Evolutionary conservation across 1,140 invertebrate genomes (phyloP).

Genomic region (Drosophila orosa): DNA sequence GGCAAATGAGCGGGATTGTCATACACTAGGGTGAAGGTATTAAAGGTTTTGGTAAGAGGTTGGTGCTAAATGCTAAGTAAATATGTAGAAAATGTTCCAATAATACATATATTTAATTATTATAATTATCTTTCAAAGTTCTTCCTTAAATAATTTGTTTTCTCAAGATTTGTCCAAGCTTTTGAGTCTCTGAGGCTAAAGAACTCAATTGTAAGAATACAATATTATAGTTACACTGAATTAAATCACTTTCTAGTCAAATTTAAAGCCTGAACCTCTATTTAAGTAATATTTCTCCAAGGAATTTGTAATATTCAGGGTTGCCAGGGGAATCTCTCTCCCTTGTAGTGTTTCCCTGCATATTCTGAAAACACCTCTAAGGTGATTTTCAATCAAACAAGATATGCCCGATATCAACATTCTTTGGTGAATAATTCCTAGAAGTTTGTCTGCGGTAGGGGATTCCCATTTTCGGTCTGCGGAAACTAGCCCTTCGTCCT

Average conservation of each 20-base stretch:
- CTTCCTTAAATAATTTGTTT: neutral
- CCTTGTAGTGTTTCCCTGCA: neutral
- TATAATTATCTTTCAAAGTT: neutral
- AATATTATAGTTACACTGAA: neutral
- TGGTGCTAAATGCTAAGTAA: neutral
- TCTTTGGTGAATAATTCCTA: neutral
- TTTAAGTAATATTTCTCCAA: neutral
- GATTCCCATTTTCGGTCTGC: slow-evolving; percentile 1
- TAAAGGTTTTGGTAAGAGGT: neutral
- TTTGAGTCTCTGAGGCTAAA: no score
- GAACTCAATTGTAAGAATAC: no score
- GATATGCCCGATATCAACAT: neutral
- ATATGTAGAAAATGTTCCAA: no score
- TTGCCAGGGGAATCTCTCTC: neutral
- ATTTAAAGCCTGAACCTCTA: no score
- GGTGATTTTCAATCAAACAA: neutral
- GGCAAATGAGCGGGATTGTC: slow-evolving; percentile 63
- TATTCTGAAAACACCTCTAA: neutral
- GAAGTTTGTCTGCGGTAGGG: slow-evolving; percentile 2
- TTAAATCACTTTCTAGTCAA: neutral
- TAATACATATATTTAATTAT: neutral
- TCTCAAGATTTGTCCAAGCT: neutral
- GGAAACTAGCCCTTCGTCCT: neutral
- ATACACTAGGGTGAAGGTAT: slow-evolving; percentile 8
- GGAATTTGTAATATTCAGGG: neutral